phyloP scores from a whole-genome alignment of 2,888 invertebrate species.

The Cheilosia pagana region DNA sequence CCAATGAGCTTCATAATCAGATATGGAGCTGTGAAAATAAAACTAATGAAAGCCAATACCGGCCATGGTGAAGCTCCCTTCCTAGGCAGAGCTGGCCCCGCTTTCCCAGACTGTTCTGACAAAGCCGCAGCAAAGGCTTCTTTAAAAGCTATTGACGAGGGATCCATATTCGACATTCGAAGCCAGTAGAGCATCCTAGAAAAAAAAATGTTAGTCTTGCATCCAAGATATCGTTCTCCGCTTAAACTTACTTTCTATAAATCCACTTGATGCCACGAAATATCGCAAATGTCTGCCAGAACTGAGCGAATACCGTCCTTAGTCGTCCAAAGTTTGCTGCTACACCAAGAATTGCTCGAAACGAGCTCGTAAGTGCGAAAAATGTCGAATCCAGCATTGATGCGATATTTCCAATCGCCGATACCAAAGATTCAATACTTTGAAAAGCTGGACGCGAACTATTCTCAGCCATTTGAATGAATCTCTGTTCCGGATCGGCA shows the following conservation, averaged over 20 bases:
- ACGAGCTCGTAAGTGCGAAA: conserved; percentile 97
- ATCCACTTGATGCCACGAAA: conserved; percentile 92
- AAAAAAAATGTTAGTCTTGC: background rate
- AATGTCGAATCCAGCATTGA: conserved; percentile 99
- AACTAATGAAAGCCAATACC: conserved; percentile 93
- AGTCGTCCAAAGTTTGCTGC: conserved; percentile 97
- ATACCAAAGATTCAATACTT: conserved; percentile 95
- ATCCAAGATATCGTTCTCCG: background rate
- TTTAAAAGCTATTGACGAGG: conserved; percentile 82
- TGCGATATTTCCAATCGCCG: conserved; percentile 95
- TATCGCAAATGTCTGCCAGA: conserved; percentile 94
- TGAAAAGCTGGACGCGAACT: conserved; percentile 96
- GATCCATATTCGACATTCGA: conserved; percentile 82
- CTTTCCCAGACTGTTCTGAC: conserved; percentile 81
- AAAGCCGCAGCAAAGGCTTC: conserved; percentile 84
- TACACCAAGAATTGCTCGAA: conserved; percentile 96
- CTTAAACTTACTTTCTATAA: conserved; percentile 85
- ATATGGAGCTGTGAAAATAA: conserved; percentile 96
- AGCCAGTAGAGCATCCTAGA: conserved; percentile 81
- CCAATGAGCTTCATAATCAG: conserved; percentile 92
- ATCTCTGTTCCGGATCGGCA: conserved; percentile 84
- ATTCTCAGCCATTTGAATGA: conserved; percentile 95
- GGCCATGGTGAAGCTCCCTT: conserved; percentile 90
- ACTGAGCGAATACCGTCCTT: conserved; percentile 91
- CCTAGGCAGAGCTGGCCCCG: conserved; percentile 81